A percentile compares a stretch with the other conserved stretches of the same genome.
These are phyloP conservation scores for Rhizoglyphus robini DNA, from an alignment of 1,140 invertebrate species.

Conservation along the genomic window DNA sequence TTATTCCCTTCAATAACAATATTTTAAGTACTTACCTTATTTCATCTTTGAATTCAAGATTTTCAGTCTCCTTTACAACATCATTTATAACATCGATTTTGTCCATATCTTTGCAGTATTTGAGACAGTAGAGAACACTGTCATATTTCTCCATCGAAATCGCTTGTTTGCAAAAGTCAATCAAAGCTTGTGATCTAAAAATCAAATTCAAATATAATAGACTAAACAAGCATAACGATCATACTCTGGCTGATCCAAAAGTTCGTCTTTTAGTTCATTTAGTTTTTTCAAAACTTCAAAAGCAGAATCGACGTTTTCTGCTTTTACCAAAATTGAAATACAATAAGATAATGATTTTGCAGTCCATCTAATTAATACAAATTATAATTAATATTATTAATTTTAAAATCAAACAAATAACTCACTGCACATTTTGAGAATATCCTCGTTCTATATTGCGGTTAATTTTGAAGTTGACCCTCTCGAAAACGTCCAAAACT, in stretches of 20 bases:
- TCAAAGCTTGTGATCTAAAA: conserved; percentile 6
- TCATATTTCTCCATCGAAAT: not conserved
- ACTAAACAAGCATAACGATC: not conserved
- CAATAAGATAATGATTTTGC: conserved; percentile 6
- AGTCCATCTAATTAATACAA: not conserved
- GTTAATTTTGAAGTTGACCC: not conserved
- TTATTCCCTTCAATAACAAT: conserved; percentile 3
- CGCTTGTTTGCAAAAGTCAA: not conserved
- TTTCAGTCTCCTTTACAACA: not conserved
- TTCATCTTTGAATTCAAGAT: not conserved
- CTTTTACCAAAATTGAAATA: conserved; percentile 6
- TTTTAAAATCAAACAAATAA: not conserved
- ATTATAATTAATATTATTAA: not conserved
- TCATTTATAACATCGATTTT: not conserved
- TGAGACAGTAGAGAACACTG: not conserved
- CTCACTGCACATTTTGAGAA: not conserved
- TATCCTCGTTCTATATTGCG: not conserved
- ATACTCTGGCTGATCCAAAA: conserved; percentile 9
- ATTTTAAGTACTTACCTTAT: not conserved
- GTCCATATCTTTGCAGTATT: not conserved
- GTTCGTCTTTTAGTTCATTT: not conserved
- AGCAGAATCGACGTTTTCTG: not conserved
- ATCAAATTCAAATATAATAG: not conserved
- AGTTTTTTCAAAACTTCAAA: not conserved
- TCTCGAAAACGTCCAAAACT: not conserved